Conservation (phyloP, 1,140 invertebrate species). For the Drosophila saltans region DNA sequence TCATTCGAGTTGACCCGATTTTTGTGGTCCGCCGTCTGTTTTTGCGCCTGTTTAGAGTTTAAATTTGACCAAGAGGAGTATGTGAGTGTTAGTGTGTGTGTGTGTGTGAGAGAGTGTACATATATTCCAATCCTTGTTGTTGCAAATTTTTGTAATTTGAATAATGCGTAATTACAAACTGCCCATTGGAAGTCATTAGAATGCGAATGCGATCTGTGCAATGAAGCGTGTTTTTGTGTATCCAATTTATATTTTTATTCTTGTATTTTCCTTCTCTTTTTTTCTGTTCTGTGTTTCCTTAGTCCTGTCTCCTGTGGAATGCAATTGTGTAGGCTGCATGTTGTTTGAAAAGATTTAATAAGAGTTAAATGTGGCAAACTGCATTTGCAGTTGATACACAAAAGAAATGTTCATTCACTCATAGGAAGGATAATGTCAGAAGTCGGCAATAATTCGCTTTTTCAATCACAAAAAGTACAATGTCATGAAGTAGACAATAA, state of each 20-base stretch:
- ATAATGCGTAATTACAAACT: slow-evolving; percentile 78
- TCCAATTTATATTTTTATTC: slow-evolving; percentile 19
- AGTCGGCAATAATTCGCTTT: too few relatives aligned
- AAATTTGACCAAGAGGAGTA: slow-evolving; percentile 56
- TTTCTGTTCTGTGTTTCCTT: not conserved
- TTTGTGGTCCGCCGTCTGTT: slow-evolving; percentile 71
- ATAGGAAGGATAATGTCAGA: too few relatives aligned
- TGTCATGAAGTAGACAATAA: too few relatives aligned
- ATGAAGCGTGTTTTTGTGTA: slow-evolving; percentile 47
- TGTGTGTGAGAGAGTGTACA: slow-evolving; percentile 17
- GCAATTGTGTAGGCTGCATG: not conserved
- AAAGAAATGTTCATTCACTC: not conserved
- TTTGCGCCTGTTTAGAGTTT: slow-evolving; percentile 77
- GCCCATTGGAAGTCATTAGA: slow-evolving; percentile 71
- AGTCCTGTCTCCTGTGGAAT: not conserved
- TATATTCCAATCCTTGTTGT: slow-evolving; percentile 27
- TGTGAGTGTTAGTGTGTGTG: slow-evolving; percentile 20
- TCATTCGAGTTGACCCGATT: slow-evolving; percentile 77
- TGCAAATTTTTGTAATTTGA: slow-evolving; percentile 73
- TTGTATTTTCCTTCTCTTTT: not conserved
- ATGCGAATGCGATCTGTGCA: slow-evolving; percentile 57
- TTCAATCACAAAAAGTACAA: too few relatives aligned
- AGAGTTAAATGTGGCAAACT: not conserved
- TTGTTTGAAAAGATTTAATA: not conserved
- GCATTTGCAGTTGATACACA: not conserved